Conservation (phyloP, 2,113 vertebrate genomes). For the Suricata suricatta region DNA sequence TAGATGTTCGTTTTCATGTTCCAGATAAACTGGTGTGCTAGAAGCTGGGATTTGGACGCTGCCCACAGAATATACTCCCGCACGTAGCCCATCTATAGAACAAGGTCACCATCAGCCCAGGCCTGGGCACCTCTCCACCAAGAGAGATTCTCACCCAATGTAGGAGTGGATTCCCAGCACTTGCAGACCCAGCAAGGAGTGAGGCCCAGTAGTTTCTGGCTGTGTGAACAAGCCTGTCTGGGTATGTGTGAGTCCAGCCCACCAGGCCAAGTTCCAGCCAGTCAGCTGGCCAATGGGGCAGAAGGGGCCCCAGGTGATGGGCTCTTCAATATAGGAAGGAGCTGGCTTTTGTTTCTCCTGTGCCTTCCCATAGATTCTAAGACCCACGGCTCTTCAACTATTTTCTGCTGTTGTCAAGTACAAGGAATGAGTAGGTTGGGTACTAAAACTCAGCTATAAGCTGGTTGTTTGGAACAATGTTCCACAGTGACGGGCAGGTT, state of each 20-base stretch:
- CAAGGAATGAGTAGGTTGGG: background rate
- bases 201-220: background rate
- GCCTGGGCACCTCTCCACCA: background rate
- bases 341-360: background rate
- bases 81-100: constrained; percentile 95
- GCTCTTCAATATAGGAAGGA: background rate
- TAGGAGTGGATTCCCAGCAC: background rate
- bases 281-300: background rate
- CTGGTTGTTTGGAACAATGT: background rate
- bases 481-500: background rate
- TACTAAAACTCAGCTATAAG: background rate
- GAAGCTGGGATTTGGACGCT: constrained; percentile 95
- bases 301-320: no score
- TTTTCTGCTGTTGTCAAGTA: background rate
- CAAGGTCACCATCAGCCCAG: background rate
- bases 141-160: background rate
- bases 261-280: background rate
- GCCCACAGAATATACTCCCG: constrained; percentile 98
- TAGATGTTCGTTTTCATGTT: constrained; percentile 99
- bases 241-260: background rate
- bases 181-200: background rate
- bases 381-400: background rate
- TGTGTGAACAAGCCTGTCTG: background rate
- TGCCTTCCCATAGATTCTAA: background rate
- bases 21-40: constrained; percentile 99